Conservation (phyloP, 1,140 invertebrate genomes). For the Holcopasites calliopsidis region DNA sequence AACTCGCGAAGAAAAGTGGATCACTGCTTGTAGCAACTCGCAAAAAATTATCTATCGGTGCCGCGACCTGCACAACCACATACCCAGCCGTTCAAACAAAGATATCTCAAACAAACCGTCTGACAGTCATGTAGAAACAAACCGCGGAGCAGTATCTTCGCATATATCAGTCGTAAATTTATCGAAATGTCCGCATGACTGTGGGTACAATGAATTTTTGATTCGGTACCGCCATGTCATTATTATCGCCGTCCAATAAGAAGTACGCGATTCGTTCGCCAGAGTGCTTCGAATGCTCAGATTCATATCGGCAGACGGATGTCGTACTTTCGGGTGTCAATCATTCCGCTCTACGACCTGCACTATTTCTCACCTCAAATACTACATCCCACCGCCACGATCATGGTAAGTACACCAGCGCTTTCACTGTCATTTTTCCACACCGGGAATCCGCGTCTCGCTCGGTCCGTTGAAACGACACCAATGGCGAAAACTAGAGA, state of each 20-base stretch:
- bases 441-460: not conserved
- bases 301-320: conserved; percentile 29
- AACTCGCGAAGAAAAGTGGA: no score
- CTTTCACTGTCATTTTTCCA: not conserved
- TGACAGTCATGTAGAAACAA: no score
- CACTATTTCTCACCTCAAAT: not conserved
- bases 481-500: not conserved
- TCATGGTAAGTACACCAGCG: not conserved
- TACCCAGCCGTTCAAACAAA: no score
- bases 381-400: not conserved
- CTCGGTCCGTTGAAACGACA: not conserved
- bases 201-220: not conserved
- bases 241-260: conserved; percentile 43
- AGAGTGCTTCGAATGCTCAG: conserved; percentile 34
- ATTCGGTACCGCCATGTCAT: conserved; percentile 15
- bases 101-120: no score
- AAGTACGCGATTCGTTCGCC: conserved; percentile 42
- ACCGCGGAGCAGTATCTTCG: no score
- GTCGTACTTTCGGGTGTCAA: conserved; percentile 33
- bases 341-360: not conserved
- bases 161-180: conserved; percentile 4
- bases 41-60: no score
- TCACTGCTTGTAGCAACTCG: no score
- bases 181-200: not conserved
- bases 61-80: no score